Evolutionary conservation across 2,113 vertebrate genomes (phyloP).

Genomic region (Lophura nycthemera): DNA sequence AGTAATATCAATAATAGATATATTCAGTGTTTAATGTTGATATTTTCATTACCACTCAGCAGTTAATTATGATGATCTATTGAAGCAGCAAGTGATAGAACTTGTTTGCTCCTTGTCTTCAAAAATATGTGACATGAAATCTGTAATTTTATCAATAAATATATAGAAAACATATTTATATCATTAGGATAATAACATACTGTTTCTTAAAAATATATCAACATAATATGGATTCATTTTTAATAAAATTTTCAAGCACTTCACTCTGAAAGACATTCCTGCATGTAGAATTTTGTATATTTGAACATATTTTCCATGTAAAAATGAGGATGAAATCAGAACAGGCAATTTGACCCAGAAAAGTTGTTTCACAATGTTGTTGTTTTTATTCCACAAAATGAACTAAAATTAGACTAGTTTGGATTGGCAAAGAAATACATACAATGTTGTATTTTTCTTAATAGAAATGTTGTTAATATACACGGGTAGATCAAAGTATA

Average conservation of each 20-base stretch:
- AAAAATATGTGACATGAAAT: background rate
- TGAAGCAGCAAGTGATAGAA: background rate
- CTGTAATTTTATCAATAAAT: background rate
- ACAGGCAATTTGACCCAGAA: background rate
- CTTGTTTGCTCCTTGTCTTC: background rate
- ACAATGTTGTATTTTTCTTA: background rate
- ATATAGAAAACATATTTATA: background rate
- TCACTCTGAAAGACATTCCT: background rate
- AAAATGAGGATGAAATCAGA: background rate
- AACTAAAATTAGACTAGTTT: background rate
- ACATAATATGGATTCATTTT: background rate
- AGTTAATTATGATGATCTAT: background rate
- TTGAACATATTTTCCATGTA: background rate
- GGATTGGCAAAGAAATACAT: background rate
- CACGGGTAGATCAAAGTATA: background rate
- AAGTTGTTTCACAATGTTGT: background rate
- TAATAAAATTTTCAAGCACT: background rate
- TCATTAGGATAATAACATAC: background rate
- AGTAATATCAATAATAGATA: background rate
- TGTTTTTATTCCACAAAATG: background rate
- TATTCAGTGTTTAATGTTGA: background rate
- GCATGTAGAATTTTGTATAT: fast-evolving
- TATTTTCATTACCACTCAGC: background rate
- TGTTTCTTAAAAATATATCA: background rate
- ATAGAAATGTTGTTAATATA: background rate